Evolutionary conservation across 92 coral and sea anemone species (phyloP).

Genomic region (Anthopleura xanthogrammica): DNA sequence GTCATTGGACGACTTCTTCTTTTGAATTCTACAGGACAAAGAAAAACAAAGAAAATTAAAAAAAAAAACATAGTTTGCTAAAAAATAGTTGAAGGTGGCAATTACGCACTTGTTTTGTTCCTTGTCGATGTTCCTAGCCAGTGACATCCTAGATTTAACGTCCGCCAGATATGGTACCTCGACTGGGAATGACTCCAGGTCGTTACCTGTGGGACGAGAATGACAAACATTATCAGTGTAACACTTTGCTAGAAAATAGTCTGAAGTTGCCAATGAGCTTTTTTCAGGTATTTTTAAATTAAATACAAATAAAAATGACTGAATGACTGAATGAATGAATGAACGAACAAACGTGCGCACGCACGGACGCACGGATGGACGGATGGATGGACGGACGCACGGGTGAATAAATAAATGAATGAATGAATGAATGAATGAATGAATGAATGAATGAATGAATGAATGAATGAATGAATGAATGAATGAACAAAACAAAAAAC

Average conservation of each 20-base stretch:
- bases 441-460: too few species aligned
- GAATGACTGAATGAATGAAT: too few species aligned
- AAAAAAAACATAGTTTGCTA: not conserved
- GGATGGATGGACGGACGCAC: too few species aligned
- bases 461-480: too few species aligned
- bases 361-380: too few species aligned
- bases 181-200: conserved; percentile 84
- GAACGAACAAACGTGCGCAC: too few species aligned
- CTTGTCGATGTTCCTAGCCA: conserved; percentile 86
- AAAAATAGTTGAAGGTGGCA: not conserved
- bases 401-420: too few species aligned
- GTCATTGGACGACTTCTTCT: conserved; percentile 81
- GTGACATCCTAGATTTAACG: conserved; percentile 65
- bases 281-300: not conserved
- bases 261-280: not conserved
- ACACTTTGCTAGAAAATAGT: not conserved
- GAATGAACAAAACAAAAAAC: too few species aligned
- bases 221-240: not conserved
- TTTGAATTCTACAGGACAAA: conserved; percentile 45
- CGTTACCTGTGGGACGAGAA: conserved; percentile 52
- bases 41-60: not conserved
- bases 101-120: conserved; percentile 79
- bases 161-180: conserved; percentile 63
- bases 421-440: too few species aligned
- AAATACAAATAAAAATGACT: too few species aligned